Percentiles rank a stretch among this genome's conserved stretches.
Evolutionary conservation across 2,113 vertebrate genomes (phyloP).

Genomic region (Otus sunia): DNA sequence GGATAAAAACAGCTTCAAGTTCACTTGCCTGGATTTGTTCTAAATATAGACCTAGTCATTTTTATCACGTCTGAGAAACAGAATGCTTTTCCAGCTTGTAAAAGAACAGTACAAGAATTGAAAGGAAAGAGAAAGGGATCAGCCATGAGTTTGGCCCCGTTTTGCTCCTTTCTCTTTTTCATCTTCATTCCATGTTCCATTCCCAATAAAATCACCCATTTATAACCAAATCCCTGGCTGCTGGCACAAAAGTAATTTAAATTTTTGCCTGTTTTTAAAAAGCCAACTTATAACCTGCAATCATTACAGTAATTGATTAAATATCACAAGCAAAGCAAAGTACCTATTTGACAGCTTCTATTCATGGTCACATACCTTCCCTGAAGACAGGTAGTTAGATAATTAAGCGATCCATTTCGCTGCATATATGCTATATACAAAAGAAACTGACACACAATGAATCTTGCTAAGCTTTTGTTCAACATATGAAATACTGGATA

Average conservation of each 20-base stretch:
- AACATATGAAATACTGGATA: conserved; percentile 72
- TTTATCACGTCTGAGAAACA: background rate
- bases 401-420: conserved; percentile 72
- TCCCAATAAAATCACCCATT: conserved; percentile 22
- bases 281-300: conserved; percentile 64
- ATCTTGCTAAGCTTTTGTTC: conserved; percentile 71
- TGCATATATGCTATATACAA: conserved; percentile 58
- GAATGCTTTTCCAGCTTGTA: background rate
- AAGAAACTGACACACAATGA: conserved; percentile 67
- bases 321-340: conserved; percentile 66
- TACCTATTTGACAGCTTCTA: conserved; percentile 47
- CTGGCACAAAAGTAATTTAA: conserved; percentile 60
- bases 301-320: conserved; percentile 68
- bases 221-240: conserved; percentile 42
- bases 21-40: background rate
- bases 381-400: conserved; percentile 72
- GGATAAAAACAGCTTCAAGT: background rate
- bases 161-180: conserved; percentile 36
- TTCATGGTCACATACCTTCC: conserved; percentile 55
- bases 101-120: background rate
- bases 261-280: conserved; percentile 72
- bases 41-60: background rate
- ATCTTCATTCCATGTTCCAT: background rate
- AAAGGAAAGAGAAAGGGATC: conserved; percentile 31
- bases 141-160: background rate